These are phyloP conservation scores for Paracyclopina nana DNA, from an alignment of 1,140 invertebrate genomes.

Conservation along the genomic window DNA sequence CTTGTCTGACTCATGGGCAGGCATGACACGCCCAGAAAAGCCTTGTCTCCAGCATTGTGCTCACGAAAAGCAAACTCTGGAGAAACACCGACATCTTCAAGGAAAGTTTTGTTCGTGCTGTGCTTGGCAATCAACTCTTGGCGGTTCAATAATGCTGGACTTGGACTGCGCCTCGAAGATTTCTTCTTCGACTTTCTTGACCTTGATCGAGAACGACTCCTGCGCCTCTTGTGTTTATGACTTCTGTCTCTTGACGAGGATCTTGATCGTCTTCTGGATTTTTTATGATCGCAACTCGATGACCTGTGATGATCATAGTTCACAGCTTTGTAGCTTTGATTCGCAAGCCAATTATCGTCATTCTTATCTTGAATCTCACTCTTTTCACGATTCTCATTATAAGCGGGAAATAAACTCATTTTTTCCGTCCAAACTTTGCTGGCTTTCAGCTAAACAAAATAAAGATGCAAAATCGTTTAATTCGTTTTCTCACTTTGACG, in stretches of 20 bases:
- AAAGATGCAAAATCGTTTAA: too few species aligned
- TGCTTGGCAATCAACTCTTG: constrained; percentile 5
- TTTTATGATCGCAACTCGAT: neutral
- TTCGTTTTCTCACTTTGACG: too few species aligned
- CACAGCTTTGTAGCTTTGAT: neutral
- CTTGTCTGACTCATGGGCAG: neutral
- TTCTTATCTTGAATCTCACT: neutral
- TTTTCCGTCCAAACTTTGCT: too few species aligned
- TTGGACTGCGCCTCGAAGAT: neutral
- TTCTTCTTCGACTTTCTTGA: neutral
- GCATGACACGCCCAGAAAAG: neutral
- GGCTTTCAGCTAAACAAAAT: too few species aligned
- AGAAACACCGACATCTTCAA: constrained; percentile 1
- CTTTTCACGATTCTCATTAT: neutral
- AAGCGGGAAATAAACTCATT: constrained; percentile 6
- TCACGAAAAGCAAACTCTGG: constrained; percentile 7
- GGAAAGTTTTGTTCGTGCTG: constrained; percentile 2
- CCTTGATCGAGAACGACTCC: neutral
- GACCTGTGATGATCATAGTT: too few species aligned
- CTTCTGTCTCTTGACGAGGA: neutral
- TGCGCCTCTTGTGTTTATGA: neutral
- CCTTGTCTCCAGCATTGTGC: neutral
- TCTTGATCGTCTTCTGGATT: neutral
- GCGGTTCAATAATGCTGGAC: neutral
- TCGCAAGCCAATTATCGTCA: neutral